Evolutionary conservation across 2,113 vertebrate species (phyloP).

Genomic region (Phaetusa simplex): DNA sequence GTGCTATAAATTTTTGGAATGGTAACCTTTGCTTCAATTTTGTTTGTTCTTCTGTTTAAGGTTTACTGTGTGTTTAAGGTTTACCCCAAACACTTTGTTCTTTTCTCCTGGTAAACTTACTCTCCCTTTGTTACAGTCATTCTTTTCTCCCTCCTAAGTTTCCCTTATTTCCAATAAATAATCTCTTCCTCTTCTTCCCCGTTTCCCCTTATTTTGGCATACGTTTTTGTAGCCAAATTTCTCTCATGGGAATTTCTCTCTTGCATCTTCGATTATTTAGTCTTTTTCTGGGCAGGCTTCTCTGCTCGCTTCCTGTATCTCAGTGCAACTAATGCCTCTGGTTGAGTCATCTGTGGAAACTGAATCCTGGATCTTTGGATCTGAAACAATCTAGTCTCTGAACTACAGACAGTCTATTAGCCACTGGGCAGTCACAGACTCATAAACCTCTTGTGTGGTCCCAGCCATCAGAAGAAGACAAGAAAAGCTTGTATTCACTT

Average conservation of each 20-base stretch:
- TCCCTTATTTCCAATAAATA: background rate
- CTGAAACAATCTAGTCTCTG: background rate
- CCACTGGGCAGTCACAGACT: background rate
- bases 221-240: background rate
- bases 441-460: slow-evolving; percentile 25
- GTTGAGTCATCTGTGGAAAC: slow-evolving; percentile 13
- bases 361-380: background rate
- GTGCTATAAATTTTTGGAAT: background rate
- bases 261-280: background rate
- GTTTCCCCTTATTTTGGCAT: background rate
- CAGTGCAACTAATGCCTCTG: background rate
- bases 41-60: background rate
- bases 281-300: slow-evolving; percentile 1
- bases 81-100: background rate
- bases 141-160: background rate
- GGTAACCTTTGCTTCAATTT: background rate
- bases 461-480: background rate
- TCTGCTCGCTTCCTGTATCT: background rate
- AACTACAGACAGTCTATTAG: background rate
- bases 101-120: background rate
- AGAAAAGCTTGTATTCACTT: background rate
- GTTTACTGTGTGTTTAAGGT: background rate
- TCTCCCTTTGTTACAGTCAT: background rate
- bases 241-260: background rate
- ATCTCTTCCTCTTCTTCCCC: background rate